These are phyloP conservation scores for Pyrrhura leucotis DNA, from an alignment of 2,797 vertebrate species.

Conservation along the genomic window DNA sequence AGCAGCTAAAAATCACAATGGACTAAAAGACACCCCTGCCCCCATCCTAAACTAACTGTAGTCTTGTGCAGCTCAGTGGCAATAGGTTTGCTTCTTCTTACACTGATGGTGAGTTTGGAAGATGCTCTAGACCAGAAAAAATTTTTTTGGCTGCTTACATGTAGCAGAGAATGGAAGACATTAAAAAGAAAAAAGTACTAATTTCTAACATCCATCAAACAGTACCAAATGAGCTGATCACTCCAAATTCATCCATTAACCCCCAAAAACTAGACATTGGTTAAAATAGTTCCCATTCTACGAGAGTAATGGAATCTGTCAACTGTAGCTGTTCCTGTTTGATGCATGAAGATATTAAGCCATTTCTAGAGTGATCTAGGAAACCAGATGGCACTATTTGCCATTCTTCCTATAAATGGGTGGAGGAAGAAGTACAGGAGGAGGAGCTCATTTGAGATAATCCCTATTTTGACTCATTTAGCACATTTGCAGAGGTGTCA, in stretches of 20 bases:
- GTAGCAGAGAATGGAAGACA: background rate
- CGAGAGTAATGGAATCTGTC: background rate
- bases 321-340: background rate
- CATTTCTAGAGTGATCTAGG: background rate
- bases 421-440: background rate
- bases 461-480: background rate
- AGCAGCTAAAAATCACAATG: background rate
- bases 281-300: background rate
- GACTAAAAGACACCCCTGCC: background rate
- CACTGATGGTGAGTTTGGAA: background rate
- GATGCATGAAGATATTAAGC: background rate
- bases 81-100: background rate
- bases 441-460: background rate
- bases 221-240: background rate
- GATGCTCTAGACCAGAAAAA: background rate
- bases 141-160: background rate
- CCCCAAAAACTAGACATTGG: background rate
- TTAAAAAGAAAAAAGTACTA: background rate
- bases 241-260: background rate
- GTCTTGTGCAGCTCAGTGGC: background rate
- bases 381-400: background rate
- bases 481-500: background rate
- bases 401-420: background rate
- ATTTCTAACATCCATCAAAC: background rate
- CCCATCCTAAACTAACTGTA: background rate